These are phyloP conservation scores for Drosophila chauvacae DNA, from an alignment of 1,140 invertebrate genomes.

Conservation along the genomic window DNA sequence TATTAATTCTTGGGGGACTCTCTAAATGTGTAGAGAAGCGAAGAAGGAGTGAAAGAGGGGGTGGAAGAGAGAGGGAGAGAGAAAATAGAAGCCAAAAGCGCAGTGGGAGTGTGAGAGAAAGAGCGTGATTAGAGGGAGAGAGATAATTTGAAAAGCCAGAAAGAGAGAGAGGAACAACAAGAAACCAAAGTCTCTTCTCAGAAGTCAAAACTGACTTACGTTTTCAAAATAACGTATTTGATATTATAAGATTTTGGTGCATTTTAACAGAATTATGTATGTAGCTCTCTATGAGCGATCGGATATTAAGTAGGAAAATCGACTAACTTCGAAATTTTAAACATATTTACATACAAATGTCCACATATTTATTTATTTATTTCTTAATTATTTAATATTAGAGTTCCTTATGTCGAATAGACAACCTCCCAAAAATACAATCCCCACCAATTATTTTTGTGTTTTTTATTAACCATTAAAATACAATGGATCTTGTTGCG, in stretches of 20 bases:
- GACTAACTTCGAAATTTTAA: no score
- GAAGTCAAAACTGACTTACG: not conserved
- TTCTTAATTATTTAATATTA: no score
- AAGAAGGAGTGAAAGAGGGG: not conserved
- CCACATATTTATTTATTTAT: not conserved
- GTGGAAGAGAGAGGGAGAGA: not conserved
- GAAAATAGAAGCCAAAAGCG: no score
- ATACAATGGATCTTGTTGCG: slow-evolving; percentile 7
- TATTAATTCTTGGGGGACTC: not conserved
- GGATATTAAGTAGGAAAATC: no score
- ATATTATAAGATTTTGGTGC: no score
- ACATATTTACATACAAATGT: no score
- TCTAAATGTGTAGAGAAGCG: no score
- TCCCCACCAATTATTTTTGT: not conserved
- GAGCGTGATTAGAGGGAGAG: not conserved
- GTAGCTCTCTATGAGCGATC: no score
- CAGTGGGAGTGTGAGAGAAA: not conserved
- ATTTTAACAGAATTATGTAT: no score
- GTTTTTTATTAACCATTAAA: slow-evolving; percentile 13
- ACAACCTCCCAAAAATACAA: not conserved
- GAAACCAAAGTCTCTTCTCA: not conserved
- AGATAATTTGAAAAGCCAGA: not conserved
- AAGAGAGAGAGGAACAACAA: not conserved
- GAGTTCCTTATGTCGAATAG: not conserved
- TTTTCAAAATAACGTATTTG: no score